Percentiles rank a stretch among this genome's conserved stretches.
phyloP scores from a whole-genome alignment of 2,797 vertebrate species.

The Girardinus metallicus region DNA sequence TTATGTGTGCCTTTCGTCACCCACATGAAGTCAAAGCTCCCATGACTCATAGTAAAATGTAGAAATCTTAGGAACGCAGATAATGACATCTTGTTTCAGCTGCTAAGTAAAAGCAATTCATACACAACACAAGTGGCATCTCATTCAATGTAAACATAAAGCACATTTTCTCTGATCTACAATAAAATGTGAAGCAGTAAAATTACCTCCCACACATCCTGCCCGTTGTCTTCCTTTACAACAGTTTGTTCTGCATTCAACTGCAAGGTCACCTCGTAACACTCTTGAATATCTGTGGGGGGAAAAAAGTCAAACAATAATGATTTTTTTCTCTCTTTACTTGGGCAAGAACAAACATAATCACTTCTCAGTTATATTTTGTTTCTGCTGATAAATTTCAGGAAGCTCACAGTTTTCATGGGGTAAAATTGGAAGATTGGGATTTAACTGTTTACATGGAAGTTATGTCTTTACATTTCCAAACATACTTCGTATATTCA shows the following conservation, averaged over 20 bases:
- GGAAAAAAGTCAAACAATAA: conserved; percentile 47
- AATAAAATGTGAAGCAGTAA: conserved; percentile 51
- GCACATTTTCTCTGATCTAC: conserved; percentile 44
- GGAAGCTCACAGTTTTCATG: conserved; percentile 8
- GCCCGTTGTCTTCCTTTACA: conserved; percentile 68
- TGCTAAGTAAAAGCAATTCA: conserved; percentile 17
- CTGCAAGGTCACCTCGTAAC: conserved; percentile 85
- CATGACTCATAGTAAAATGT: conserved; percentile 45
- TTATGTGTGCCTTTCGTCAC: conserved; percentile 20
- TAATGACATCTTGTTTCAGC: conserved; percentile 36
- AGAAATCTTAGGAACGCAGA: conserved; percentile 45
- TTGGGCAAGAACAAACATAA: conserved; percentile 28
- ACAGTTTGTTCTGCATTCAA: conserved; percentile 73
- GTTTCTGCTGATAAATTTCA: conserved; percentile 13
- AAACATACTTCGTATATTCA: conserved; percentile 30
- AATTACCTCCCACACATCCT: conserved; percentile 78
- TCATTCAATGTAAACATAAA: conserved; percentile 46
- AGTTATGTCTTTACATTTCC: conserved; percentile 44
- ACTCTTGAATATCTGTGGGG: conserved; percentile 85
- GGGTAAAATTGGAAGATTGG: conserved; percentile 27
- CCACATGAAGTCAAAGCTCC: conserved; percentile 40
- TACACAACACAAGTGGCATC: conserved; percentile 14
- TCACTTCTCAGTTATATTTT: conserved; percentile 5
- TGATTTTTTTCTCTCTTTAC: conserved; percentile 20
- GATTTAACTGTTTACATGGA: conserved; percentile 53